phyloP scores from a whole-genome alignment of 1,140 invertebrate genomes.

The Drosophila lacteicornis region DNA sequence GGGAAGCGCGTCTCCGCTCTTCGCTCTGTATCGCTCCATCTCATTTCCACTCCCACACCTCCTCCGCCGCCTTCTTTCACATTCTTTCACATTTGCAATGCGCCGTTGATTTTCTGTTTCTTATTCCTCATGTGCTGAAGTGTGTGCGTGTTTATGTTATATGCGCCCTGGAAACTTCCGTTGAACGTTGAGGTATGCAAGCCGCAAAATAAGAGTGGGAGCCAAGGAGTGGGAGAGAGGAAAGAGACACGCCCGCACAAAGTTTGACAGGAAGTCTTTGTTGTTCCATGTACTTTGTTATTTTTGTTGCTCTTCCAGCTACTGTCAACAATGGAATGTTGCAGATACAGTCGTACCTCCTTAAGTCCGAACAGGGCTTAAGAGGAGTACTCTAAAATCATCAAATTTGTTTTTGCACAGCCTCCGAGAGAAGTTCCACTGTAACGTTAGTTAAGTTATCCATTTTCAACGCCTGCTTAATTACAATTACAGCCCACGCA shows the following conservation, averaged over 20 bases:
- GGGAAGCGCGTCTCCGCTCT: slow-evolving; percentile 22
- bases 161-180: slow-evolving; percentile 74
- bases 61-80: slow-evolving; percentile 7
- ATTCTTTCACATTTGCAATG: slow-evolving; percentile 69
- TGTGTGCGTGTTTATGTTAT: slow-evolving; percentile 63
- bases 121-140: slow-evolving; percentile 25
- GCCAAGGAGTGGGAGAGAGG: neutral
- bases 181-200: slow-evolving; percentile 72
- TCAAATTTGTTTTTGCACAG: slow-evolving; percentile 24
- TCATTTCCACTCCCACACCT: slow-evolving; percentile 3
- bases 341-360: slow-evolving; percentile 13
- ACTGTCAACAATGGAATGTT: slow-evolving; percentile 19
- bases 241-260: slow-evolving; percentile 47
- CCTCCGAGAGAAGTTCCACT: slow-evolving; percentile 32
- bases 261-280: slow-evolving; percentile 77
- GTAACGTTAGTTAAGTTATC: slow-evolving; percentile 25
- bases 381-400: no score
- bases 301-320: slow-evolving; percentile 5
- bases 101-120: slow-evolving; percentile 64
- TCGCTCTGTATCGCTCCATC: neutral
- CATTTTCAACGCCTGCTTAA: slow-evolving; percentile 58
- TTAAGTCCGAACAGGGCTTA: neutral
- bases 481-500: slow-evolving; percentile 80
- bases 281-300: slow-evolving; percentile 41
- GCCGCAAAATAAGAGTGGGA: slow-evolving; percentile 22